Base-by-base conservation (phyloP, 2,888 invertebrate genomes). In the Apodemia hepburni region DNA sequence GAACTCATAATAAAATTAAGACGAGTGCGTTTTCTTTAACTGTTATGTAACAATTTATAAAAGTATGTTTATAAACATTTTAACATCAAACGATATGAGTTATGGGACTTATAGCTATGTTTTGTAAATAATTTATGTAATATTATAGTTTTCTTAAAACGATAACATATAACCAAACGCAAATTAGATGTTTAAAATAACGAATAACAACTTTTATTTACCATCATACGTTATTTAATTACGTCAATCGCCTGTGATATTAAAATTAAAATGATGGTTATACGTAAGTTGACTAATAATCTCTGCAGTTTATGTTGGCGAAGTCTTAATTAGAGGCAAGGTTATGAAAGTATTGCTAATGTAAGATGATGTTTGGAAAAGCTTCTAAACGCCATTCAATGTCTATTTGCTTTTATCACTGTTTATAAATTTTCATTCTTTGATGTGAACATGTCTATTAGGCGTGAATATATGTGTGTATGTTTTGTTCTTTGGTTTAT, bases 141-240 rank as follows among this genome's bases (percentile, higher is more conserved):
- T 12, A 15, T 9, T 33, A 33, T 33, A 33, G 4, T 42, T 42
- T 38, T 38, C 11, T 27, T 54, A 54, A 27, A 9, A 51, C 17
- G 11, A 54, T 54, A 54, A 9, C 12, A 54, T 22, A 54, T 54
- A 15, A 54, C 7, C 2, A 3, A 51, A 54, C 54, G 8, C 12
- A 27, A 54, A 54, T 54, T 54, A 54, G 54, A 22, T 27, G 12
- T 27, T 33, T 27, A 42, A 51, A 17, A 17, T 54, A 22, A 15
- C 27, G 22, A 54, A 54, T 18, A 57, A 57, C n/a, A 57, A 57
- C 15, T n/a, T 57, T 27, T 57, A 57, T 29, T 57, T 57, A 57
- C 29, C 5, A 57, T 8, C 2, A 29, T 7, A 3, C 27, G 27
- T 12, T 54, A 29, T 57, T 29, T 27, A 27, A 11, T 54, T 27